These are phyloP conservation scores for Anhinga rufa DNA, from an alignment of 2,113 vertebrate genomes.

Conservation along the genomic window DNA sequence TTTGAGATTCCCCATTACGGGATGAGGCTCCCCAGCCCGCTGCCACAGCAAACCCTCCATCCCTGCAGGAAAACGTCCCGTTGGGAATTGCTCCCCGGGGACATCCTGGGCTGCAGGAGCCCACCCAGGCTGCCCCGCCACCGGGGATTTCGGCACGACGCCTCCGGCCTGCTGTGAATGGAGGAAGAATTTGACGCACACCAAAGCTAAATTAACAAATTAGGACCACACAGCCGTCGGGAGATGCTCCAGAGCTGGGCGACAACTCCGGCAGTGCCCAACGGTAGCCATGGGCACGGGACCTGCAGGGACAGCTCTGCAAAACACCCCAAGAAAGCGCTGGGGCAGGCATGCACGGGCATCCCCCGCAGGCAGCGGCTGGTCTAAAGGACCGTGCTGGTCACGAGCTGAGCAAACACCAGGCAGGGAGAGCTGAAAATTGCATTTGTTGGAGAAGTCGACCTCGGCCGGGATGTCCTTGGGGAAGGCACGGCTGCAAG, in stretches of 20 bases:
- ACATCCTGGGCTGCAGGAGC: neutral
- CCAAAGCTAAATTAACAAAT: neutral
- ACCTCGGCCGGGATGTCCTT: neutral
- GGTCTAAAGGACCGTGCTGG: neutral
- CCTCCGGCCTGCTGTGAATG: too few species aligned
- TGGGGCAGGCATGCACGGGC: neutral
- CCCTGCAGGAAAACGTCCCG: neutral
- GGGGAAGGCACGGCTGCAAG: too few species aligned
- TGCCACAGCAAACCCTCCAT: neutral
- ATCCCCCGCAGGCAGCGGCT: neutral
- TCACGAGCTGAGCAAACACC: neutral
- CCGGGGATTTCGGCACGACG: rapidly evolving
- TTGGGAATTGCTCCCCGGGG: neutral
- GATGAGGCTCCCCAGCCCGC: neutral
- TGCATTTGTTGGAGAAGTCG: rapidly evolving
- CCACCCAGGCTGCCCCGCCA: neutral
- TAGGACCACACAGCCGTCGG: neutral
- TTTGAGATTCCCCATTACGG: neutral
- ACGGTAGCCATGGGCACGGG: neutral
- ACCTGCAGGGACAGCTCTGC: neutral
- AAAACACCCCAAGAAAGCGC: neutral
- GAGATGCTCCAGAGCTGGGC: neutral
- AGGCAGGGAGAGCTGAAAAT: neutral
- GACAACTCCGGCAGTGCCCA: neutral
- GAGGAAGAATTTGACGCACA: neutral